phyloP scores from a whole-genome alignment of 2,888 invertebrate genomes.

The Branchipolynoe longqiensis region DNA sequence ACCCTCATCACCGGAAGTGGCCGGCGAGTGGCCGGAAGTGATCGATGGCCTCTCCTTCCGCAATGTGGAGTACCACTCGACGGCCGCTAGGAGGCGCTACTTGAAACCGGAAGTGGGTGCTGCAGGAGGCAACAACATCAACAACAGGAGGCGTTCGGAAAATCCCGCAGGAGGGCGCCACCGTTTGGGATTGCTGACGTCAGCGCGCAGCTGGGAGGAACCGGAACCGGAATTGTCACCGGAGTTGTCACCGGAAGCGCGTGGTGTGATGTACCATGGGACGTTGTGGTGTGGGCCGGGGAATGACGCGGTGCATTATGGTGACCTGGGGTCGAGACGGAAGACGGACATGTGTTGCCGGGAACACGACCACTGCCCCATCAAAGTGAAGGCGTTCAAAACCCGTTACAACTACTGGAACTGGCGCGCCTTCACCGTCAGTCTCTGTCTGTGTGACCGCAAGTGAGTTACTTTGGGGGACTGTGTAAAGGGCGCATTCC shows the following conservation, averaged over 20 bases:
- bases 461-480: slow-evolving; percentile 69
- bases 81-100: neutral
- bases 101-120: no score
- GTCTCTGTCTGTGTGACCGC: slow-evolving; percentile 70
- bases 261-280: slow-evolving; percentile 58
- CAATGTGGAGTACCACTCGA: no score
- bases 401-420: slow-evolving; percentile 69
- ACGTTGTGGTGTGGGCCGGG: slow-evolving; percentile 73
- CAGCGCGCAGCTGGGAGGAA: neutral
- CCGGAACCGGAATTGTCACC: neutral
- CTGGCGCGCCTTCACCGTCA: slow-evolving; percentile 69
- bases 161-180: neutral
- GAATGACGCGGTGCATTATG: slow-evolving; percentile 68
- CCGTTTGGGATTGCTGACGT: no score
- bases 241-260: neutral
- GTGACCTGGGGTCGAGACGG: slow-evolving; percentile 69
- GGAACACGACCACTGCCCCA: slow-evolving; percentile 70
- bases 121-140: neutral
- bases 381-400: slow-evolving; percentile 67
- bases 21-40: no score
- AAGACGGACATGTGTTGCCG: slow-evolving; percentile 72
- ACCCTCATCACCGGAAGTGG: no score
- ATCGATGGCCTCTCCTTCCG: no score
- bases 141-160: neutral
- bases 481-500: no score